Evolutionary conservation across 2,797 vertebrate species (phyloP), one percentile per base, ranked within the genome.

Genomic region (Melopsittacus undulatus): DNA sequence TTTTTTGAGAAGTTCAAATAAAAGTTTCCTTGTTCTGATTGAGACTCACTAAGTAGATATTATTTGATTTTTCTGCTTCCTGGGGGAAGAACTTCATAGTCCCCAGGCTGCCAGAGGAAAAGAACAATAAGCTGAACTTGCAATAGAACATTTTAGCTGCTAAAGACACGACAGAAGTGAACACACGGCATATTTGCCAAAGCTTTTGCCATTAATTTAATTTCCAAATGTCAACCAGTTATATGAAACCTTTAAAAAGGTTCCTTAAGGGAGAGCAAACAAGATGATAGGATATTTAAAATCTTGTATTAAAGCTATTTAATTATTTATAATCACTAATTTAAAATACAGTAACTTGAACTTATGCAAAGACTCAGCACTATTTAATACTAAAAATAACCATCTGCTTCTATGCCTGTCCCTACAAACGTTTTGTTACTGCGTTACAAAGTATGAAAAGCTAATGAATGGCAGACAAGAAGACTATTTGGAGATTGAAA

Each of bases 161-260:
- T 96, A 87, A 97, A 96, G 97, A 89, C 62, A 87, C 24, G 54
- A 84, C 94, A 94, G 93, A 95, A 95, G n/a, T 43, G 67, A 91
- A 87, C 36, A 77, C 78, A 91, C 36, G 61, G 87, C 26, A 57
- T 98, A 83, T 97, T 98, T 97, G 92, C 97, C 87, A 85, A 97
- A 95, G 96, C 92, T 87, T 88, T 92, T 5, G 7, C 76, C 80
- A 90, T 94, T 93, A 83, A 95, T 89, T 96, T 92, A 34, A 95
- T 97, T 97, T 97, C 92, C 83, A 98, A 98, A 98, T 98, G 96
- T 95, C 97, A 98, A 94, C 61, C 76, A 86, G 77, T 48, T 92
- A 79, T 80, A 73, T 45, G 90, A 97, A 97, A 92, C 57, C 92
- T 95, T 95, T 94, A 78, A 54, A 93, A 96, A 95, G 83, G 23